Evolutionary conservation across 2,113 vertebrate species (phyloP).

Genomic region (Syngnathus typhle): DNA sequence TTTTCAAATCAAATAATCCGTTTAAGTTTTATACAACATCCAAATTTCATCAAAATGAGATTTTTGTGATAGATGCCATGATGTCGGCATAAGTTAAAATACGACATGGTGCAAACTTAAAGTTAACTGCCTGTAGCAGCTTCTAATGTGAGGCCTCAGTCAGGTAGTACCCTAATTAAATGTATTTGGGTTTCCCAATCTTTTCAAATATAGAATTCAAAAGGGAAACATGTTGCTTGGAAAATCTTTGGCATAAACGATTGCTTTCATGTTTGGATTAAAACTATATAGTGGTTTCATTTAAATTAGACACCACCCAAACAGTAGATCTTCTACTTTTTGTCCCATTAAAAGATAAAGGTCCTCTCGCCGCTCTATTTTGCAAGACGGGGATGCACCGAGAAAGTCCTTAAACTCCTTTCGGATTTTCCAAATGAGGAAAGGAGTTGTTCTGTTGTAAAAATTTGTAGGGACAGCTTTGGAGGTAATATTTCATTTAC

Average conservation of each 20-base stretch:
- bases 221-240: neutral
- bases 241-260: conserved; percentile 44
- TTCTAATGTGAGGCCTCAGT: neutral
- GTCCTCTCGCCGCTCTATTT: neutral
- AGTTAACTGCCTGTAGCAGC: neutral
- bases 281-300: neutral
- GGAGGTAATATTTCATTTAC: neutral
- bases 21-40: too few relatives aligned
- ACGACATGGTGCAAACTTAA: neutral
- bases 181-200: neutral
- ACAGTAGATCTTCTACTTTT: neutral
- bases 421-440: neutral
- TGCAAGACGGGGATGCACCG: too few relatives aligned
- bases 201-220: conserved; percentile 13
- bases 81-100: neutral
- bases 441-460: neutral
- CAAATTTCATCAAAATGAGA: neutral
- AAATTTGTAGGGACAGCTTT: neutral
- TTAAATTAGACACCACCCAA: neutral
- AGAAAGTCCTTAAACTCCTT: neutral
- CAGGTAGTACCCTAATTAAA: neutral
- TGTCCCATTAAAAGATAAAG: neutral
- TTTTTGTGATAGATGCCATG: neutral
- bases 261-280: conserved; percentile 2
- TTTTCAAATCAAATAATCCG: too few relatives aligned